Base-by-base conservation (phyloP, 2,797 vertebrate genomes). In the Rhinatrema bivittatum region DNA sequence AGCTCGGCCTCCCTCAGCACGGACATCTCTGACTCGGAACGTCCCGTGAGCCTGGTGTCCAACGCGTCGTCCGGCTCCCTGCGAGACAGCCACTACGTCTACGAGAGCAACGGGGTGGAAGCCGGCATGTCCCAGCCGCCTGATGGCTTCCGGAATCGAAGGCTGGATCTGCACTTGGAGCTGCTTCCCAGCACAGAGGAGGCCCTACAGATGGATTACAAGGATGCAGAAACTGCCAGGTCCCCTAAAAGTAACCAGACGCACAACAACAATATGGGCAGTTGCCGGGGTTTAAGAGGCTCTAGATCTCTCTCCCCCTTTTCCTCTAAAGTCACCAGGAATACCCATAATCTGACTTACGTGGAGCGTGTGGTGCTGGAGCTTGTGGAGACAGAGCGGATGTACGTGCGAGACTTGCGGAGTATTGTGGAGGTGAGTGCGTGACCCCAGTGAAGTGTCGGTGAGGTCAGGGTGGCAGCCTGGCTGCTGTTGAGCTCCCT, bases 311-410 rank as follows among this genome's bases (percentile, higher is more conserved):
- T 74, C 22, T 85, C 83, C 1, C 87, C 91, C 1, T 82, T 91
- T 0, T 60, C 81, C 9, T 5, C 72, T 2, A 72, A 71, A 29
- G 44, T 72, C 7, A 80, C 47, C 38, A 68, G 67, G 0, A 69
- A 84, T 5, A 76, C 86, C 56, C 84, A 84, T 7, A 89, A 92
- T 55, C 78, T 94, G 53, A 90, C 82, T 38, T 95, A 98, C 29
- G 71, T 95, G 74, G 93, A 94, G 56, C 86, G 91, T 0, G 95
- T 99, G 17, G 91, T 99, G 44, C 83, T 93, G 78, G 95, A 99
- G 75, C 94, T 98, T 1, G 88, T 96, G 11, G 95, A 98, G 62
- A 96, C 95, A 0, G 95, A 99, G 72, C 88, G 93, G 33, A 94
- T 85, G 77, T 99, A 99, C 0, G 91, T 96, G 39, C 86, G 70